Evolutionary conservation across 2,113 vertebrate species (phyloP).

Genomic region (Epinephelus cyanopodus): DNA sequence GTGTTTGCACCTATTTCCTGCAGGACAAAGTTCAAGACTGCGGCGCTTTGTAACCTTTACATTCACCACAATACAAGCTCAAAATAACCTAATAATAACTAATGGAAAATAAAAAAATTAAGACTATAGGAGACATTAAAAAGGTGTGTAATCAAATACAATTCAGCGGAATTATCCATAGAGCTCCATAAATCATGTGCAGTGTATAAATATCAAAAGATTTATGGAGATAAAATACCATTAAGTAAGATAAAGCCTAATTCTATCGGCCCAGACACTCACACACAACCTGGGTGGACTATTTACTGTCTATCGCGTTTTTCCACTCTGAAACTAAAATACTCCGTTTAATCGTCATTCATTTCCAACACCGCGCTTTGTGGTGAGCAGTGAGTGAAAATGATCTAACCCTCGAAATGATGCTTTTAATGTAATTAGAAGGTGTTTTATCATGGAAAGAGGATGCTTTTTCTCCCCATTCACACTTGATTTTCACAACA

Average conservation of each 20-base stretch:
- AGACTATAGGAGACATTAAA: background rate
- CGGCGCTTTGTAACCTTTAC: background rate
- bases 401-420: no score
- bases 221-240: background rate
- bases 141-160: background rate
- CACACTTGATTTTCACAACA: background rate
- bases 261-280: background rate
- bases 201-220: background rate
- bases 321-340: background rate
- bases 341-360: background rate
- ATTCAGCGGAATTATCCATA: no score
- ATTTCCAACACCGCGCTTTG: background rate
- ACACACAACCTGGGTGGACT: background rate
- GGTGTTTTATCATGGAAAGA: background rate
- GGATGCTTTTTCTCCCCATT: background rate
- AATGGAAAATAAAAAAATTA: background rate
- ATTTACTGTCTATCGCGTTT: background rate
- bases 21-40: constrained; percentile 16
- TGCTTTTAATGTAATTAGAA: background rate
- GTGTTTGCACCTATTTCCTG: background rate
- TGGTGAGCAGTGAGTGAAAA: background rate
- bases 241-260: background rate
- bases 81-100: background rate
- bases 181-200: no score
- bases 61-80: constrained; percentile 3